Percentiles rank a stretch among this genome's conserved stretches.
Evolutionary conservation across 2,113 vertebrate genomes (phyloP).

Genomic region (Paraplagusia blochii): DNA sequence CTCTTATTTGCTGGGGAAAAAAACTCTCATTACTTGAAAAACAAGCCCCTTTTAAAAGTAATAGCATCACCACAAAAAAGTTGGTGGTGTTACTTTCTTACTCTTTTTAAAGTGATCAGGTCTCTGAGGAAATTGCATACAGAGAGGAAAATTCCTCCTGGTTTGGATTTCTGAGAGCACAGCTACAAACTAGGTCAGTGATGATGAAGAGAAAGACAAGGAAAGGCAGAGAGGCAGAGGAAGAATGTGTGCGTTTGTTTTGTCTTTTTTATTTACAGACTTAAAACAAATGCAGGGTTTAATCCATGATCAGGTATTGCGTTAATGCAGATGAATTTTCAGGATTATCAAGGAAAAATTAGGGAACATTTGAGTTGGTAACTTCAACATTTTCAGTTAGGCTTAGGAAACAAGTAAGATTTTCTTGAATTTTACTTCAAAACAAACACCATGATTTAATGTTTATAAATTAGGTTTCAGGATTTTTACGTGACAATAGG

Average conservation of each 20-base stretch:
- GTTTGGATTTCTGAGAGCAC: constrained; percentile 26
- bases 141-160: constrained; percentile 16
- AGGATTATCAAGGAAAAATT: not conserved
- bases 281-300: not conserved
- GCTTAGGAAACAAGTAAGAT: no score
- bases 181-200: constrained; percentile 42
- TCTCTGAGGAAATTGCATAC: not conserved
- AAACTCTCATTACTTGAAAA: no score
- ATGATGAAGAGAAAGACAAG: not conserved
- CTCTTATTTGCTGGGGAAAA: not conserved
- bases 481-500: no score
- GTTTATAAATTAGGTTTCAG: no score
- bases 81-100: not conserved
- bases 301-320: not conserved
- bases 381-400: no score
- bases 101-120: constrained; percentile 9
- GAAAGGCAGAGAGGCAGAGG: constrained; percentile 4
- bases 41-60: not conserved
- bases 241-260: constrained; percentile 1
- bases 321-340: not conserved
- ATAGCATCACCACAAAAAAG: not conserved
- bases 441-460: no score
- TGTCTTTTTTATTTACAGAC: not conserved
- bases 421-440: no score
- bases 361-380: no score